phyloP scores from a whole-genome alignment of 2,797 vertebrate species.

The Epinephelus awoara region DNA sequence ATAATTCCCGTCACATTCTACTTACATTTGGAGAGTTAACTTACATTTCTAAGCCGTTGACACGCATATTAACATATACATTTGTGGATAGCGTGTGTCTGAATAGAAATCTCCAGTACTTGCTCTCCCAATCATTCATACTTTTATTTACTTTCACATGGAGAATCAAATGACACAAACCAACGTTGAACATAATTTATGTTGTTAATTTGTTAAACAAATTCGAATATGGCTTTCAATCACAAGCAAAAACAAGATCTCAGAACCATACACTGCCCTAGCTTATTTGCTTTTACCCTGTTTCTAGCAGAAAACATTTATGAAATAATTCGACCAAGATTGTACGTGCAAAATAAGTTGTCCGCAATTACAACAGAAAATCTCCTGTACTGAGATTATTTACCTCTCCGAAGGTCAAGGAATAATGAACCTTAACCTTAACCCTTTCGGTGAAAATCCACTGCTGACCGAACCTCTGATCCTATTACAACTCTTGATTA shows the following conservation, averaged over 20 bases:
- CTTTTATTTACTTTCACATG: neutral
- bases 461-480: slow-evolving; percentile 29
- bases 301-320: neutral
- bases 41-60: neutral
- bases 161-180: neutral
- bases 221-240: neutral
- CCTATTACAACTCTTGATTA: slow-evolving; percentile 56
- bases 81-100: slow-evolving; percentile 3
- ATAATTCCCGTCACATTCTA: slow-evolving; percentile 40
- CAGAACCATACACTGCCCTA: neutral
- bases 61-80: neutral
- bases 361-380: neutral
- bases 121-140: neutral
- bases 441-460: slow-evolving; percentile 9
- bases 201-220: neutral
- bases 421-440: slow-evolving; percentile 20
- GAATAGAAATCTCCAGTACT: neutral
- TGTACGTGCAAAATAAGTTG: neutral
- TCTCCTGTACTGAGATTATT: slow-evolving; percentile 27
- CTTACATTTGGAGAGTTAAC: slow-evolving; percentile 32
- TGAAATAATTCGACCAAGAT: neutral
- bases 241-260: neutral
- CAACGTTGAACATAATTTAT: neutral
- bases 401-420: slow-evolving; percentile 44
- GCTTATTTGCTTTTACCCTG: neutral